These are phyloP conservation scores for Pogonognathellus flavescens DNA, from an alignment of 1,140 invertebrate species.

Conservation along the genomic window DNA sequence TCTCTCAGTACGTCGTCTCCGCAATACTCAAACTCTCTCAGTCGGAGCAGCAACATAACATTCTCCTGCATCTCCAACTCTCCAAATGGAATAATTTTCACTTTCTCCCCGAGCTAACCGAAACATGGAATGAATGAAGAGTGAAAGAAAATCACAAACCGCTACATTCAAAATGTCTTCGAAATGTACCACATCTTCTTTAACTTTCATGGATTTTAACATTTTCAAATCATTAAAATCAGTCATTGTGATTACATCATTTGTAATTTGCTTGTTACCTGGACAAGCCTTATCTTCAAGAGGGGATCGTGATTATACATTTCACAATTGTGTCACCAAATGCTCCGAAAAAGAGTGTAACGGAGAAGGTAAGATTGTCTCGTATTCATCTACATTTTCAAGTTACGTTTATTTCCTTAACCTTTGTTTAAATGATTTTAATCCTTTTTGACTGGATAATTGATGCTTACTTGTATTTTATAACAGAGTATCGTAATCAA, in stretches of 20 bases:
- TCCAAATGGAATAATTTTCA: background rate
- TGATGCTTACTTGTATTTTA: background rate
- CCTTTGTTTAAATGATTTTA: background rate
- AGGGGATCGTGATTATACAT: slow-evolving; percentile 59
- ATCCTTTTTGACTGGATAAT: too few relatives aligned
- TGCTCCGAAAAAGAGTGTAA: slow-evolving; percentile 49
- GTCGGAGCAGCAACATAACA: background rate
- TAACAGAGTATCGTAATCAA: slow-evolving; percentile 69
- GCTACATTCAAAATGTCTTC: slow-evolving; percentile 35
- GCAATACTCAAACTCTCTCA: background rate
- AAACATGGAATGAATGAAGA: slow-evolving; percentile 6
- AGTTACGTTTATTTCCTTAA: too few relatives aligned
- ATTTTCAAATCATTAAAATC: slow-evolving; percentile 30
- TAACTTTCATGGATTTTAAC: slow-evolving; percentile 30
- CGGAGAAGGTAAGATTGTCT: slow-evolving; percentile 44
- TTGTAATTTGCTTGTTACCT: background rate
- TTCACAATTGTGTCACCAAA: slow-evolving; percentile 54
- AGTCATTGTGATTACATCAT: background rate
- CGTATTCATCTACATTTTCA: too few relatives aligned
- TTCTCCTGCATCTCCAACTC: background rate
- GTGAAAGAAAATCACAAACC: background rate
- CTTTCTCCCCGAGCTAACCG: slow-evolving; percentile 4
- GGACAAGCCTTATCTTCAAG: slow-evolving; percentile 24
- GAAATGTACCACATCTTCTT: background rate
- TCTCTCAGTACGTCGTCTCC: background rate